Base-by-base conservation (phyloP, 2,888 invertebrate genomes). In the Blastobasis lacticolella region DNA sequence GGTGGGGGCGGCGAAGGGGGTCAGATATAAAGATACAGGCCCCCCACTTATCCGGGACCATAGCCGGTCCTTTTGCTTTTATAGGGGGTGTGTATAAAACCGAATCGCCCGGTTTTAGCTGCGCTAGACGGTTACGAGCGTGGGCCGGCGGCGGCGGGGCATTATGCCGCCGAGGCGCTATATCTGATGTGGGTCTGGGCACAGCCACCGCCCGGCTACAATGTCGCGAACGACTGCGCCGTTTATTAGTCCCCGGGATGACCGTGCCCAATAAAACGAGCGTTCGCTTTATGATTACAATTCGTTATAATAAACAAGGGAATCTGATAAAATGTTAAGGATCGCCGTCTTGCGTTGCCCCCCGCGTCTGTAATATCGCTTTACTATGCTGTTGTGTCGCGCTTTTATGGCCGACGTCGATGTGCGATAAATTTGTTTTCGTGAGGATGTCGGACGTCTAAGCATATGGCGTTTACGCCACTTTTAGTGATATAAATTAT, bases 61-160 rank as follows among this genome's bases (percentile, higher is more conserved):
- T 82, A 77, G 77, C 81, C 84, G 83, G 85, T 84, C 87, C 86
- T 87, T 88, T 87, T 87, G 84, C 86, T 87, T 88, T 88, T 87
- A 87, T 86, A 81, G 86, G 85, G 87, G 87, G 87, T 87, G 87
- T 87, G 84, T 87, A 87, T 87, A 86, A 88, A 86, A 86, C 87
- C 81, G 83, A 86, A 87, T 86, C 84, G 86, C 85, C 82, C 78
- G 83, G 86, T 85, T 87, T 87, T 87, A 87, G 86, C 86, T 73
- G 81, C 76, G 82, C 85, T 84, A 79, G 85, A 82, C 81, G 71
- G 85, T 88, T 87, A 87, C 86, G 85, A 85, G 76, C 84, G 82
- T 74, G 74, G 74, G 82, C 81, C 81, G 75, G 79, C 78, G 50
- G 76, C 74, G 72, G 72, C 75, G 77, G 73, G 77, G 77, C 81